These are phyloP conservation scores for Xenopus laevis DNA, from an alignment of 2,113 vertebrate species.

Conservation along the genomic window DNA sequence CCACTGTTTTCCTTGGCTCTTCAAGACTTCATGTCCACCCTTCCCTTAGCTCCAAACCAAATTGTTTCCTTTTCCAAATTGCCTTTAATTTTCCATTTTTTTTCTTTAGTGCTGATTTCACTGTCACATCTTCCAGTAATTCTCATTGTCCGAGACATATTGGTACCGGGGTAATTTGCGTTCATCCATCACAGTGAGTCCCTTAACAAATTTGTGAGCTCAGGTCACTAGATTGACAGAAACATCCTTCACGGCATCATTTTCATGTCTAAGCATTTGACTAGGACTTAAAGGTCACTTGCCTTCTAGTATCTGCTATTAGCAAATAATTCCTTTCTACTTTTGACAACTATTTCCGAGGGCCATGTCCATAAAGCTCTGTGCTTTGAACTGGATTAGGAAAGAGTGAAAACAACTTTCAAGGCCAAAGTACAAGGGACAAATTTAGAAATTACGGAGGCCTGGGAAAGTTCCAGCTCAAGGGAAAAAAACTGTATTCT, in stretches of 20 bases:
- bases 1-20: slow-evolving; percentile 35
- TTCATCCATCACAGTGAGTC: background rate
- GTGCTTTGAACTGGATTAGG: too few relatives aligned
- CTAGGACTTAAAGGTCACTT: background rate
- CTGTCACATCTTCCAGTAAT: background rate
- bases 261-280: background rate
- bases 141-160: background rate
- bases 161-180: background rate
- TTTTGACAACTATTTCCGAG: too few relatives aligned
- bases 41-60: slow-evolving; percentile 1
- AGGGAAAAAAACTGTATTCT: too few relatives aligned
- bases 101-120: background rate
- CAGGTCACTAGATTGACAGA: background rate
- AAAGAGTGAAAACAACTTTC: too few relatives aligned
- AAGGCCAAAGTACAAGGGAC: too few relatives aligned
- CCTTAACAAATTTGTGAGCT: background rate
- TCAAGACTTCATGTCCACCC: slow-evolving; percentile 5
- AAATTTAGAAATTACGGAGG: too few relatives aligned
- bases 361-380: too few relatives aligned
- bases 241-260: background rate
- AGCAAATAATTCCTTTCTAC: too few relatives aligned
- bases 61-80: slow-evolving; percentile 13
- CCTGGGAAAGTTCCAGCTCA: too few relatives aligned
- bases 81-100: background rate
- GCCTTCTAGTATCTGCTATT: too few relatives aligned